Evolutionary conservation across 2,113 vertebrate species (phyloP).

Genomic region (Crotalus viridis): DNA sequence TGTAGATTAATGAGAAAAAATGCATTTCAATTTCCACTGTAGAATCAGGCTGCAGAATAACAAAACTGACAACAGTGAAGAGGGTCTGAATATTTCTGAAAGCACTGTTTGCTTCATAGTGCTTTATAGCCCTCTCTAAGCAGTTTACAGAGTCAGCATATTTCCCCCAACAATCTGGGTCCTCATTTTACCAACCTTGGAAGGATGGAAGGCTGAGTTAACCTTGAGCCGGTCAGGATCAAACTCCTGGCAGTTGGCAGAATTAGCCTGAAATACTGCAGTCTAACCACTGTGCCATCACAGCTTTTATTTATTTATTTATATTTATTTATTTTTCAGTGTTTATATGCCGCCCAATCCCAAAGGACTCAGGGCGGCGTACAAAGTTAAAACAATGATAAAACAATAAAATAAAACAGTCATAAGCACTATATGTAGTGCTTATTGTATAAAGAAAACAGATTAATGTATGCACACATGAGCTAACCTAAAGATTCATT

Average conservation of each 20-base stretch:
- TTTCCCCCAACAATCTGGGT: neutral
- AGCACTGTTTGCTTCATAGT: neutral
- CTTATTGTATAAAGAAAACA: neutral
- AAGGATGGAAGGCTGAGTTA: neutral
- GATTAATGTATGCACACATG: neutral
- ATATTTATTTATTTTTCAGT: no score
- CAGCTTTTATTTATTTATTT: neutral
- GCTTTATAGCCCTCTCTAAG: neutral
- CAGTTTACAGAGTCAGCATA: neutral
- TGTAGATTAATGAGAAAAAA: no score
- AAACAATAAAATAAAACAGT: no score
- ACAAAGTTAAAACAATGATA: no score
- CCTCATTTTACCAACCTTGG: neutral
- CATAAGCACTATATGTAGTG: neutral
- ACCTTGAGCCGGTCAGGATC: neutral
- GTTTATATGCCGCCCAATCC: no score
- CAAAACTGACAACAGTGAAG: no score
- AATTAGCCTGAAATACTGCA: neutral
- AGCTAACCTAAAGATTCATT: neutral
- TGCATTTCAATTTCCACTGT: no score
- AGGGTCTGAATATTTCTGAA: no score
- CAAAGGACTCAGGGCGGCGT: no score
- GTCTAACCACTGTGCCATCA: neutral
- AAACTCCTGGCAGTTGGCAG: neutral
- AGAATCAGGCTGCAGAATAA: no score